phyloP scores from a whole-genome alignment of 1,140 invertebrate species.

The Hermetia illucens region DNA sequence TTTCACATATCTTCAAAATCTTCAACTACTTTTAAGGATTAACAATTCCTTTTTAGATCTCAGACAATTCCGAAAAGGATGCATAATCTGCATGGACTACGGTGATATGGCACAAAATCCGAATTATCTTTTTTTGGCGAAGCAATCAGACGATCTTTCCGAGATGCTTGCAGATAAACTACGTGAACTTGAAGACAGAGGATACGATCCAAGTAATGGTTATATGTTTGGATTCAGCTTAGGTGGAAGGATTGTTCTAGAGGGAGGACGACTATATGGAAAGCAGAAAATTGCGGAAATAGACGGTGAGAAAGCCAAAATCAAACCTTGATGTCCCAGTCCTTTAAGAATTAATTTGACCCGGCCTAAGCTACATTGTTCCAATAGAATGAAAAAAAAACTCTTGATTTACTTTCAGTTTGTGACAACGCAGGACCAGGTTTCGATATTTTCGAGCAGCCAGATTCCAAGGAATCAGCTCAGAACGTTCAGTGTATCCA shows the following conservation, averaged over 20 bases:
- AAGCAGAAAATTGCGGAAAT: conserved; percentile 17
- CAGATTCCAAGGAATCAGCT: conserved; percentile 18
- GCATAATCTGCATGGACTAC: conserved; percentile 28
- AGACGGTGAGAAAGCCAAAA: conserved; percentile 10
- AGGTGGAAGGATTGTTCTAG: conserved; percentile 21
- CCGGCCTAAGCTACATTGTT: no score
- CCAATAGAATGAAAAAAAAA: no score
- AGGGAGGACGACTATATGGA: conserved; percentile 16
- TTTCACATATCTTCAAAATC: not conserved
- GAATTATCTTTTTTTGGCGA: conserved; percentile 19
- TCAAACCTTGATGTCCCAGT: no score
- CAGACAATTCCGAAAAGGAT: conserved; percentile 22
- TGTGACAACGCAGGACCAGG: conserved; percentile 29
- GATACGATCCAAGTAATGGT: conserved; percentile 16
- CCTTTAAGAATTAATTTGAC: no score
- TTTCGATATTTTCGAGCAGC: conserved; percentile 17
- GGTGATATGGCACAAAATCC: conserved; percentile 10
- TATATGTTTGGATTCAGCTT: conserved; percentile 29
- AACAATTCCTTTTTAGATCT: conserved; percentile 14
- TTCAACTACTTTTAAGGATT: conserved; percentile 1
- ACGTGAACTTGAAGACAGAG: conserved; percentile 12
- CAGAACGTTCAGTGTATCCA: conserved; percentile 27
- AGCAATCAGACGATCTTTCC: conserved; percentile 15
- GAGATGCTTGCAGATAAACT: conserved; percentile 15
- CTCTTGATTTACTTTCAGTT: no score